Conservation (phyloP, 1,140 invertebrate genomes). For the Halictus rubicundus region DNA sequence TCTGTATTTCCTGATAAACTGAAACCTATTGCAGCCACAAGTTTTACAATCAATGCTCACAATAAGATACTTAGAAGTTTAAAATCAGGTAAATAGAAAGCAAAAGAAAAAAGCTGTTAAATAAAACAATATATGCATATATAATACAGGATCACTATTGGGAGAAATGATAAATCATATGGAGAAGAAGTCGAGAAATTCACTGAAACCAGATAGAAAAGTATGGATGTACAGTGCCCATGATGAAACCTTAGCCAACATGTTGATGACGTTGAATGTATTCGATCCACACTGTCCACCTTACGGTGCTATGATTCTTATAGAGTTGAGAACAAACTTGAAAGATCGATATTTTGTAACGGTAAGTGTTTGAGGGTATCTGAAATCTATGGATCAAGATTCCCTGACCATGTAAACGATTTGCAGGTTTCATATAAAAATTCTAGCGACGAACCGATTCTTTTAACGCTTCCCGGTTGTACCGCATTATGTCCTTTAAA, state of each 20-base stretch:
- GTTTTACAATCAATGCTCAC: constrained; percentile 80
- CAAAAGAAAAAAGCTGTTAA: not conserved
- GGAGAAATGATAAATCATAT: constrained; percentile 85
- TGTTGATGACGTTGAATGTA: constrained; percentile 87
- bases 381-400: not conserved
- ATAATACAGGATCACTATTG: constrained; percentile 83
- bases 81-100: constrained; percentile 75
- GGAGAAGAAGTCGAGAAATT: constrained; percentile 75
- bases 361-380: constrained; percentile 62
- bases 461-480: constrained; percentile 83
- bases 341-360: constrained; percentile 77
- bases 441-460: constrained; percentile 78
- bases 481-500: constrained; percentile 82
- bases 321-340: constrained; percentile 84
- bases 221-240: constrained; percentile 90
- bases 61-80: constrained; percentile 81
- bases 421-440: constrained; percentile 85
- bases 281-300: constrained; percentile 88
- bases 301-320: constrained; percentile 86
- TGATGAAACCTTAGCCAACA: constrained; percentile 89
- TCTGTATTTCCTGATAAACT: constrained; percentile 82
- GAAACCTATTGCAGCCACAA: constrained; percentile 80
- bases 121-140: constrained; percentile 44
- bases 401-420: constrained; percentile 11
- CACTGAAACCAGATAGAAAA: constrained; percentile 81